Evolutionary conservation across 2,113 vertebrate species (phyloP), one percentile per base, ranked within the genome.

Genomic region (Muntiacus reevesi): DNA sequence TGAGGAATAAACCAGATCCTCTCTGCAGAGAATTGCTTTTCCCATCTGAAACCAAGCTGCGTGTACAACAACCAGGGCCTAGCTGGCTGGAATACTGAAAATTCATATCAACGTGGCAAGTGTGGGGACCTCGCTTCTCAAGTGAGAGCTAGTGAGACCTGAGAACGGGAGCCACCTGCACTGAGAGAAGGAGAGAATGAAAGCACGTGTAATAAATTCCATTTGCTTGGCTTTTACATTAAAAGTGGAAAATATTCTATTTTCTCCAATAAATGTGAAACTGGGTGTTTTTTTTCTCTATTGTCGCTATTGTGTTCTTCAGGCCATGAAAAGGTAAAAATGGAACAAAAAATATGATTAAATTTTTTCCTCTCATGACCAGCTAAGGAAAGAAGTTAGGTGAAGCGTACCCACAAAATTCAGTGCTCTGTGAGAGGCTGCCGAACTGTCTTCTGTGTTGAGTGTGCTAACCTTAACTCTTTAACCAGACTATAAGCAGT

Each of bases 221-320:
- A 95, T 36, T 30, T 45, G 43, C 81, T 40, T 81, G 30, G 28
- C n/a, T 90, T 74, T 89, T 67, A 62, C 93, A 91, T 23, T 36
- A 83, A 92, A 84, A 94, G 60, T 76, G 82, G 85, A 86, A 96
- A 96, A 85, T 21, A 90, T 57, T 76, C 8, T 79, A 64, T 91
- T 89, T 82, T 84, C 60, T 92, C 84, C 90, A 89, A 78, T 87
- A 96, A 95, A 91, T 89, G 47, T 87, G 79, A 94, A 91, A 95
- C 36, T 67, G 45, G 54, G 87, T 89, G 57, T 52, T 67, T 78
- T 91, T 12, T 83, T 40, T 25, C 33, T 2, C 43, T 84, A 1
- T 43, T 60, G 36, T 76, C 19, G 21, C 64, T 86, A 9, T 84
- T 78, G 59, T 16, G 43, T 76, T 96, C 83, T 95, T 62, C 36